Evolutionary conservation across 1,140 invertebrate species (phyloP).

Genomic region (Hestina assimilis): DNA sequence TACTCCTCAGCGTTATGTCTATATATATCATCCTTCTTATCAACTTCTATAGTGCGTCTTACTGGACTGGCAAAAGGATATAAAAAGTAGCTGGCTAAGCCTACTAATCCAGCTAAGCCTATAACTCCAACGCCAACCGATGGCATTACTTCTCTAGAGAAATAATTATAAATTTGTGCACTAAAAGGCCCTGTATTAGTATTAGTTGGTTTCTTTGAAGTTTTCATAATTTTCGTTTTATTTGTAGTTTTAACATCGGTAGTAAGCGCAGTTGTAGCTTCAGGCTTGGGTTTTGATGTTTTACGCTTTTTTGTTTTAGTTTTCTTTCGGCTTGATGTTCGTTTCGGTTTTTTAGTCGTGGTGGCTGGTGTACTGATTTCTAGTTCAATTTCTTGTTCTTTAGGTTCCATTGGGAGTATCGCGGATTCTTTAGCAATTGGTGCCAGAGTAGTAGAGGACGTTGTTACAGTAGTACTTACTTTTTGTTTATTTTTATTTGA

Average conservation of each 20-base stretch:
- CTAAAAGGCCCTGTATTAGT: conserved; percentile 80
- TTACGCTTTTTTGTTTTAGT: conserved; percentile 74
- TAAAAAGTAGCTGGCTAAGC: conserved; percentile 86
- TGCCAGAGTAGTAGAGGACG: conserved; percentile 33
- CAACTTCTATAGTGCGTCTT: conserved; percentile 82
- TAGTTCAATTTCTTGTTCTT: conserved; percentile 79
- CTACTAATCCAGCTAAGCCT: conserved; percentile 84
- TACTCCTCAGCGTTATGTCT: conserved; percentile 83
- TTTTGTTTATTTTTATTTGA: conserved; percentile 65
- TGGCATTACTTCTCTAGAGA: conserved; percentile 88
- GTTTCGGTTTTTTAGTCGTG: conserved; percentile 75
- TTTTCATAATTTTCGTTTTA: conserved; percentile 64
- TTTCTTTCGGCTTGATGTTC: conserved; percentile 68
- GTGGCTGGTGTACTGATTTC: conserved; percentile 72
- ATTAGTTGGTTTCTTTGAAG: conserved; percentile 63
- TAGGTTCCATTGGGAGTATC: conserved; percentile 74
- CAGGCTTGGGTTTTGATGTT: conserved; percentile 68
- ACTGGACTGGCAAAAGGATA: conserved; percentile 85
- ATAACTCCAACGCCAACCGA: conserved; percentile 87
- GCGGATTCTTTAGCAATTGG: conserved; percentile 54
- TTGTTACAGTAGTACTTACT: conserved; percentile 25
- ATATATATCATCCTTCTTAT: conserved; percentile 81
- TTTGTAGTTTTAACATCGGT: conserved; percentile 75
- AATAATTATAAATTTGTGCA: conserved; percentile 87
- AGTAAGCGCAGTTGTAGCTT: conserved; percentile 71